phyloP scores from a whole-genome alignment of 2,888 invertebrate genomes.

The Drosophila kuntzei region DNA sequence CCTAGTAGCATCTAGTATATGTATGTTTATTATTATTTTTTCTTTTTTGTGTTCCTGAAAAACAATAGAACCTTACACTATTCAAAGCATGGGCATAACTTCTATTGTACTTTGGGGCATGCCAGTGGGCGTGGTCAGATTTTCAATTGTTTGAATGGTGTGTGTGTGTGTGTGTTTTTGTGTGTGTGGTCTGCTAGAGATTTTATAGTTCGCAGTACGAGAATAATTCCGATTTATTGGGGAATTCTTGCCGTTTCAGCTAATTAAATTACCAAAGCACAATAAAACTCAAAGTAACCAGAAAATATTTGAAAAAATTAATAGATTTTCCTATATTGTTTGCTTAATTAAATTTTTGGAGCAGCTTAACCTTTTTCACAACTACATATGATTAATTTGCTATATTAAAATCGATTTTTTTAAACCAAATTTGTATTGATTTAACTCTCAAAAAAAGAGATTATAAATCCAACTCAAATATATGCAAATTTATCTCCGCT shows the following conservation, averaged over 20 bases:
- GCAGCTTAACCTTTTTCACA: background rate
- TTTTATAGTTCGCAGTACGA: slow-evolving; percentile 33
- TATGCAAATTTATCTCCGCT: background rate
- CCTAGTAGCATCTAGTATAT: slow-evolving; percentile 23
- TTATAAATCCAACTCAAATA: background rate
- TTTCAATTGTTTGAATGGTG: slow-evolving; percentile 38
- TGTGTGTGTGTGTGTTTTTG: background rate
- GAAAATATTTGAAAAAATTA: background rate
- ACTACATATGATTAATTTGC: background rate
- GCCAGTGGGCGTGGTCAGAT: slow-evolving; percentile 28
- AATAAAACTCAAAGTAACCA: background rate
- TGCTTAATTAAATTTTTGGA: too few species aligned
- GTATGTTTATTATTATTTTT: background rate
- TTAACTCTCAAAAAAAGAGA: too few species aligned
- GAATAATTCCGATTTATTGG: background rate
- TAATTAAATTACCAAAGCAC: slow-evolving; percentile 30
- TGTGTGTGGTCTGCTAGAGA: slow-evolving; percentile 3
- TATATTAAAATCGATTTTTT: background rate
- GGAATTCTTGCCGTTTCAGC: slow-evolving; percentile 4
- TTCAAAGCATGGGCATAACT: background rate
- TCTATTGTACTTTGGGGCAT: slow-evolving; percentile 27
- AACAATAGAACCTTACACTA: slow-evolving; percentile 32
- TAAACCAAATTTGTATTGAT: too few species aligned
- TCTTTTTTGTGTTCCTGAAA: slow-evolving; percentile 17
- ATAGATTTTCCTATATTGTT: background rate